phyloP scores from a whole-genome alignment of 2,888 invertebrate species.

The Aspidapion aeneum region DNA sequence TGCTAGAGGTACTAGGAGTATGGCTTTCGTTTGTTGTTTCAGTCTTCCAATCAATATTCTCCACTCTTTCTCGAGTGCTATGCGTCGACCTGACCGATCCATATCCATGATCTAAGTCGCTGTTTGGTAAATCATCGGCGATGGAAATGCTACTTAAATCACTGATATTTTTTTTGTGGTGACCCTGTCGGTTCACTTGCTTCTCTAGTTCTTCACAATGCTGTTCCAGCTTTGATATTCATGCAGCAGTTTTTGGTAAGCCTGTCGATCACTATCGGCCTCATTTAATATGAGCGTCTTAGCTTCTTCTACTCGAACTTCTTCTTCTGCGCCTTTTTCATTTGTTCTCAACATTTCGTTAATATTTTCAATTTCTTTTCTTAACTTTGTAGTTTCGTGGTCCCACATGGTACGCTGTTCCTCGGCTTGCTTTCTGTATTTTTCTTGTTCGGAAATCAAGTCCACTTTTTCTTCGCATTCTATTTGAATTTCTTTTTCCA shows the following conservation, averaged over 20 bases:
- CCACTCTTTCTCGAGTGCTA: constrained; percentile 54
- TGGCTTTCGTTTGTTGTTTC: constrained; percentile 32
- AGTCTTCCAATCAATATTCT: constrained; percentile 64
- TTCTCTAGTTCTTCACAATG: constrained; percentile 66
- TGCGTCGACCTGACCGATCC: constrained; percentile 69
- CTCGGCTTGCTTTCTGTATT: constrained; percentile 51
- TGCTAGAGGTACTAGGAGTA: constrained; percentile 49
- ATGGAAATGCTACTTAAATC: constrained; percentile 47
- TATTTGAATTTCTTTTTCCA: constrained; percentile 59
- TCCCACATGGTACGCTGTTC: constrained; percentile 58
- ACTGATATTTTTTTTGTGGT: constrained; percentile 42
- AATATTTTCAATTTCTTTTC: constrained; percentile 60
- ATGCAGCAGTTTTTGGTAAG: constrained; percentile 78
- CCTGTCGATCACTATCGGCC: constrained; percentile 72
- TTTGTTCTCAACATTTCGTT: constrained; percentile 60
- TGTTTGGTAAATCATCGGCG: constrained; percentile 48
- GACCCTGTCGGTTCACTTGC: constrained; percentile 46
- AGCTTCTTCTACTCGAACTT: constrained; percentile 63
- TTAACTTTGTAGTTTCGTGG: constrained; percentile 64
- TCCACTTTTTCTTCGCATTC: constrained; percentile 63
- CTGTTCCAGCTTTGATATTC: constrained; percentile 77
- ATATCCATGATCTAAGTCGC: constrained; percentile 63
- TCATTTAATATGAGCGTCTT: constrained; percentile 67
- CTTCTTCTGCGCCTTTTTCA: constrained; percentile 57
- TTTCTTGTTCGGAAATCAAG: constrained; percentile 63